phyloP scores from a whole-genome alignment of 1,140 invertebrate species.

The Temnothorax nylanderi region DNA sequence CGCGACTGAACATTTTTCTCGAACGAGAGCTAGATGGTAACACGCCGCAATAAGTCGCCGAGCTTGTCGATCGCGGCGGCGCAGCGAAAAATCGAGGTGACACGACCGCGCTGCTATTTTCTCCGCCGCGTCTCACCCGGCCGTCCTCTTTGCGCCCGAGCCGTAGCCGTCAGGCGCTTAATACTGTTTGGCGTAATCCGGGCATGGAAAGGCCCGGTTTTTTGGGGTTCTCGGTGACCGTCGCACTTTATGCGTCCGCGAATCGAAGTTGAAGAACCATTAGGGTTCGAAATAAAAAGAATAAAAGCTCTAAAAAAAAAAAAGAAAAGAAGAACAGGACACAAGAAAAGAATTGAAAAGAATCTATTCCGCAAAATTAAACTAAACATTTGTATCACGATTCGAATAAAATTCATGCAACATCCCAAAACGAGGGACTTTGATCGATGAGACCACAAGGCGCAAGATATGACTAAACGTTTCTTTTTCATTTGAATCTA shows the following conservation, averaged over 20 bases:
- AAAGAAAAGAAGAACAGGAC: neutral
- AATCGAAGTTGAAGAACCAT: neutral
- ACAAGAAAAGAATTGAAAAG: neutral
- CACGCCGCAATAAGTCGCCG: constrained; percentile 12
- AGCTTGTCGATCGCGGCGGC: constrained; percentile 15
- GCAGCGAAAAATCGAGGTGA: constrained; percentile 45
- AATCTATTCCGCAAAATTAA: neutral
- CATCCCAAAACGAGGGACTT: neutral
- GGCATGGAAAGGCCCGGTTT: neutral
- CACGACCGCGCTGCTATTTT: constrained; percentile 65
- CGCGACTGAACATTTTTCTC: neutral
- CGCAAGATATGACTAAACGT: neutral
- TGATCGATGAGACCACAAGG: neutral
- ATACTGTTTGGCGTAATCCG: constrained; percentile 39
- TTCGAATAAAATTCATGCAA: neutral
- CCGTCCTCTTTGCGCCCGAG: neutral
- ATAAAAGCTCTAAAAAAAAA: neutral
- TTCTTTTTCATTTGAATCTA: neutral
- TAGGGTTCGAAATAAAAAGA: neutral
- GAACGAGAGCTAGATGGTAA: neutral
- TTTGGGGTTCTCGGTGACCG: neutral
- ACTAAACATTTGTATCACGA: neutral
- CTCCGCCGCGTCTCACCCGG: constrained; percentile 63
- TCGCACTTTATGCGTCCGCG: neutral
- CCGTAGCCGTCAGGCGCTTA: constrained; percentile 33